Evolutionary conservation across 2,888 invertebrate genomes (phyloP), one percentile per base, ranked within the genome.

Genomic region (Acrobasis suavella): DNA sequence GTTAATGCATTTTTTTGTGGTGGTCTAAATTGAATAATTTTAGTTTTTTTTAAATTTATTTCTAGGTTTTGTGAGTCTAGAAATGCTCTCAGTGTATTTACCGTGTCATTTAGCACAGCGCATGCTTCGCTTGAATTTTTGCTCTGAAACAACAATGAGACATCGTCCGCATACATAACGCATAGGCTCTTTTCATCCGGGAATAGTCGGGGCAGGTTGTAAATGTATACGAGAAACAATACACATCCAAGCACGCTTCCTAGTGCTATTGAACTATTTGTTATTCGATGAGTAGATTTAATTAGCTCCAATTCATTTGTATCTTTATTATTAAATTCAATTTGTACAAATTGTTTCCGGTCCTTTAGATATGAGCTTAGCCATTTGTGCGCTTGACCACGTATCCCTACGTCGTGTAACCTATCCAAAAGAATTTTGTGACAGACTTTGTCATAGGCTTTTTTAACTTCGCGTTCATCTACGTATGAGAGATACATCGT

Each of bases 161-260:
- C 9, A 12, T 65, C 63, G 50, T 65, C 61, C 10, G 60, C 62
- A 17, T 61, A 65, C 12, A 65, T 7, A 0, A 65, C 32, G 22
- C 58, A 56, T 8, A 39, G 39, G 39, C 39, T 39, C 10, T 39
- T 39, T n/a, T 9, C 7, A 10, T 51, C 42, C 2, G 62, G 42
- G n/a, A 62, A 32, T 2, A 46, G n/a, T 42, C 59, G 56, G 3
- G 64, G 63, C 0, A 66, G 37, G 12, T 63, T 59, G 14, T 66
- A 64, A 10, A 66, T 63, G 17, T 64, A 63, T 14, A 62, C 51
- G 0, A 66, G 15, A 37, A 66, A 66, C 6, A 66, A 16, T 1
- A 66, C 6, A 52, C 64, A n/a, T n/a, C n/a, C n/a, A 64, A 64
- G 2, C 1, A 63, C 60, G 37, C 64, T 66, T 1, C 66, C 66